Base-by-base conservation (phyloP, 2,797 vertebrate genomes). In the Apogon hyalosoma region DNA sequence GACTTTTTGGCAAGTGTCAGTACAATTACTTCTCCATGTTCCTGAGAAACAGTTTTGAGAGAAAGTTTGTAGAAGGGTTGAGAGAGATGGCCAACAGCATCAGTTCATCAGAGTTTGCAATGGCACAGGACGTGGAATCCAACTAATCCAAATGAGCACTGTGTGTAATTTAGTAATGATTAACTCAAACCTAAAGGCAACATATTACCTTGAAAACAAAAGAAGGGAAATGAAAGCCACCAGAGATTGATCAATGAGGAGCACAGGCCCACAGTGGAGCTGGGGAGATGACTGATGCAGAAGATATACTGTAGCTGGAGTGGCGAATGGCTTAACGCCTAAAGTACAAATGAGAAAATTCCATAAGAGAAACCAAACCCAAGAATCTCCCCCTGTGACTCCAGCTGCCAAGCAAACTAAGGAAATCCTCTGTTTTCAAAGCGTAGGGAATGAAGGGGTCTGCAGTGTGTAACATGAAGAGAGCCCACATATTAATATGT, bases 381-480 rank as follows among this genome's bases (percentile, higher is more conserved):
- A 48, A 68, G 61, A 82, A 79, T 83, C 77, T 88, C 71, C 79
- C 68, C 39, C 63, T 64, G 69, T 73, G 77, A 82, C 67, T 83
- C 50, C 55, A 42, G 63, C 77, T 83, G 88, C 85, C 83, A 86
- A 84, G 75, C 73, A 83, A 83, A 85, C 75, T 65, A 85, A 90
- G 88, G 87, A 89, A 88, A 89, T 90, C 80, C 82, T 91, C 73
- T 90, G 87, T 92, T 90, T 89, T 90, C 19, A 81, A 77, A 87
- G 74, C 58, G 69, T 9, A 67, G 47, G 51, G 62, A 73, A 31
- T 8, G n/a, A 12, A 66, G 61, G n/a, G 55, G 70, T 63, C 59
- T 59, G 49, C 11, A 63, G 38, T 43, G 63, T 75, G 69, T 68
- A 73, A 69, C 6, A 9, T 36, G 55, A 69, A 65, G 59, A 61